These are phyloP conservation scores for Nomada fucata DNA, from an alignment of 2,888 invertebrate genomes.

Conservation along the genomic window DNA sequence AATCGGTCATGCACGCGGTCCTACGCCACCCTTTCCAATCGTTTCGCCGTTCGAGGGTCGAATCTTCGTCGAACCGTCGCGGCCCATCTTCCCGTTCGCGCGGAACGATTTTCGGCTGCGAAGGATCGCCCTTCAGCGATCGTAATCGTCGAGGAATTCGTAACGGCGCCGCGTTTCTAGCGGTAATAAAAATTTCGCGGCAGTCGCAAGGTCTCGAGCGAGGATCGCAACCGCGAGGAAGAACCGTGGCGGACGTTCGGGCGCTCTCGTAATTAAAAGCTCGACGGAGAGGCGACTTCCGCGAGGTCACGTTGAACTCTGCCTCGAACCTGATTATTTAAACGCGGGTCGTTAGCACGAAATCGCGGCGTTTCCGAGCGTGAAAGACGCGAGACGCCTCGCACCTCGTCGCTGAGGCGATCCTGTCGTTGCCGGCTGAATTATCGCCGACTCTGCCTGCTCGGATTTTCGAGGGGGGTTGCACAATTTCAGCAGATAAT, in stretches of 20 bases:
- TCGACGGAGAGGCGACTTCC: slow-evolving; percentile 2
- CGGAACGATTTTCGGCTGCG: slow-evolving; percentile 29
- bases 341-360: slow-evolving; percentile 30
- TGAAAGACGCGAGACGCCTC: background rate
- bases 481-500: too few species aligned
- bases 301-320: background rate
- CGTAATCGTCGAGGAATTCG: slow-evolving; percentile 20
- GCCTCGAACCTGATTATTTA: slow-evolving; percentile 20
- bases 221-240: background rate
- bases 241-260: background rate
- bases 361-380: slow-evolving; percentile 22
- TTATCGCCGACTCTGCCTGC: too few species aligned
- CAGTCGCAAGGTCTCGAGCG: background rate
- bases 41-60: background rate
- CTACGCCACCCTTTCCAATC: slow-evolving; percentile 13
- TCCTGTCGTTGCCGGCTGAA: background rate
- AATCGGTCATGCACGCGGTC: slow-evolving; percentile 51
- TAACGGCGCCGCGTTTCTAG: background rate
- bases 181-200: slow-evolving; percentile 4
- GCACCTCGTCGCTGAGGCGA: background rate
- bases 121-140: slow-evolving; percentile 11
- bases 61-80: slow-evolving; percentile 8
- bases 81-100: background rate
- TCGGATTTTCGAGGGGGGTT: too few species aligned
- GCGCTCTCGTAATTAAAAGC: slow-evolving; percentile 25